Conservation (phyloP, 2,888 invertebrate genomes). For the Scaptomyza reducta region DNA sequence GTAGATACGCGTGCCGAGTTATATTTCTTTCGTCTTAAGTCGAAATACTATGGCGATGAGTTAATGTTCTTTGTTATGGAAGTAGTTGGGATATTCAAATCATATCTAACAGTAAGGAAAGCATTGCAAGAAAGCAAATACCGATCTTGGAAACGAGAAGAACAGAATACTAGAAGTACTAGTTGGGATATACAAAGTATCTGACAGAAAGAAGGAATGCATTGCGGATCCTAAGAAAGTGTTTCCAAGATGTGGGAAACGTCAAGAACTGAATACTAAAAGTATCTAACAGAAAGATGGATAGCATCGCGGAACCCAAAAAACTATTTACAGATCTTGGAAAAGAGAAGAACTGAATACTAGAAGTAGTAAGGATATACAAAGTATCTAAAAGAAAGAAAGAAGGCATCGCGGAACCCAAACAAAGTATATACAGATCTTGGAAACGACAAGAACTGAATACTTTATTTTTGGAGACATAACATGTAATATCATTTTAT, state of each 20-base stretch:
- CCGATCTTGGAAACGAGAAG: no score
- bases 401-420: neutral
- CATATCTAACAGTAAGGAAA: no score
- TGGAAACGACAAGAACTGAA: neutral
- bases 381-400: neutral
- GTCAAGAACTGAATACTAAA: no score
- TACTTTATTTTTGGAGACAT: neutral
- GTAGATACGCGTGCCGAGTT: slow-evolving; percentile 41
- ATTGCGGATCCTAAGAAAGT: no score
- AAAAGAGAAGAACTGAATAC: neutral
- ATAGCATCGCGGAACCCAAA: neutral
- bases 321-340: neutral
- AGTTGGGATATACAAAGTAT: no score
- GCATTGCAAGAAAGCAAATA: no score
- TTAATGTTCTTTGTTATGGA: neutral
- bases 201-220: no score
- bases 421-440: neutral
- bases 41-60: neutral
- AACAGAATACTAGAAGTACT: no score
- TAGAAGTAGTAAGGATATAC: no score
- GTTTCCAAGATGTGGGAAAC: no score
- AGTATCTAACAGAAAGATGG: neutral
- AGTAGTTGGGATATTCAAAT: neutral
- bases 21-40: slow-evolving; percentile 2
- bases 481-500: no score